Evolutionary conservation across 2,113 vertebrate species (phyloP), one percentile per base, ranked within the genome.

Genomic region (Catharus fuscescens): DNA sequence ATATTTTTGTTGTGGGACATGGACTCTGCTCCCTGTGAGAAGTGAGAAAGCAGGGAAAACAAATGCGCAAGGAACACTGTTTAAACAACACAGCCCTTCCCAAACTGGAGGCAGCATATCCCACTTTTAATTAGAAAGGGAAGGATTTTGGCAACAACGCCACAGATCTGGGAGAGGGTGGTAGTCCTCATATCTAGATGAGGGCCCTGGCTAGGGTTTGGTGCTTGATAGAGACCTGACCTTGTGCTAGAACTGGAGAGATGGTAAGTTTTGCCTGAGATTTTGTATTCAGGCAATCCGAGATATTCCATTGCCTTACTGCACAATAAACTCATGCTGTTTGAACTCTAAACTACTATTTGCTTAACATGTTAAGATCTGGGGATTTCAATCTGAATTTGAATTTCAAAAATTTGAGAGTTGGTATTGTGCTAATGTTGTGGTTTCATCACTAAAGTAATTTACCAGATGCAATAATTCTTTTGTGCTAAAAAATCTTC

Each of bases 41-140:
- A 74, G 48, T 9, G 32, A 69, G 84, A 74, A 17, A 60, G 78
- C n/a, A 85, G 78, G 57, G 64, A 60, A 85, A 94, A 91, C 62
- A 74, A 59, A 93, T 2, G 48, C 0, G 0, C 65, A n/a, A 60
- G 70, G 44, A 76, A 64, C 20, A 8, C 42, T 88, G 83, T 92
- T 91, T 84, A 80, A 96, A 91, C 95, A 95, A 89, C 85, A 87
- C n/a, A 67, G 70, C 73, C 87, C 85, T 83, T 92, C 93, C 90
- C 92, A 90, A 91, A 95, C 44, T 45, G 76, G 57, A 79, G 65
- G 65, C 70, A 78, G 67, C 24, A 3, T 3, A 82, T 25, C 52
- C 54, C 73, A 74, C 56, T 38, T 67, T 79, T 71, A 82, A 92
- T 87, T 85, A 91, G 83, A 84, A 67, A 61, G 45, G 48, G 57